Conservation (phyloP, 1,140 invertebrate genomes). For the Drosophila auraria region DNA sequence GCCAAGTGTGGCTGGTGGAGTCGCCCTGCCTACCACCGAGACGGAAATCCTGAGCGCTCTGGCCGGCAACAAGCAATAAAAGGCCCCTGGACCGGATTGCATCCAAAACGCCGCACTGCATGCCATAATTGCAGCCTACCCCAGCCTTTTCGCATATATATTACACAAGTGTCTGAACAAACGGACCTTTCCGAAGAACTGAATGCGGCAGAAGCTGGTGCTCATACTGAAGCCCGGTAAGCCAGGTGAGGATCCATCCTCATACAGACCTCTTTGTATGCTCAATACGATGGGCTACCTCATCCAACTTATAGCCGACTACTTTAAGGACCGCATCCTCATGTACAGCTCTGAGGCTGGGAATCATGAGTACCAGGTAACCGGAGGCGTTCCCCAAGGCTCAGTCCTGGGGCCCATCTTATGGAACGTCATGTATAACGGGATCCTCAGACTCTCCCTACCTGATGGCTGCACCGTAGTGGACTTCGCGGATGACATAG, state of each 20-base stretch:
- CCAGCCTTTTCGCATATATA: neutral
- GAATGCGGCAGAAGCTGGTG: no score
- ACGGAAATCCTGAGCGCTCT: neutral
- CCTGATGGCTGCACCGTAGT: no score
- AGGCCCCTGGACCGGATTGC: neutral
- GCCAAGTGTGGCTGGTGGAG: neutral
- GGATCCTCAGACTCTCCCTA: no score
- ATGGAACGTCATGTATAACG: neutral
- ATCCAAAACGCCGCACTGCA: neutral
- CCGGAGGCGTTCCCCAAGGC: neutral
- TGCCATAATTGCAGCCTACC: neutral
- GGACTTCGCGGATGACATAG: no score
- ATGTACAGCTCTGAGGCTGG: neutral
- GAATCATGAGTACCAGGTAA: neutral
- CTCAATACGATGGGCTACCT: neutral
- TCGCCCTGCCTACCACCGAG: neutral
- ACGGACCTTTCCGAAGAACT: no score
- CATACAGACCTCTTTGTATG: no score
- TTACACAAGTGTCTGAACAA: no score
- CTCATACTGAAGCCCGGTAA: no score
- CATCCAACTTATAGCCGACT: neutral
- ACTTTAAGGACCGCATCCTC: neutral
- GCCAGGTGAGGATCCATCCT: no score
- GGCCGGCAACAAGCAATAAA: neutral
- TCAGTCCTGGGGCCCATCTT: neutral